Evolutionary conservation across 2,113 vertebrate species (phyloP).

Genomic region (Bungarus multicinctus): DNA sequence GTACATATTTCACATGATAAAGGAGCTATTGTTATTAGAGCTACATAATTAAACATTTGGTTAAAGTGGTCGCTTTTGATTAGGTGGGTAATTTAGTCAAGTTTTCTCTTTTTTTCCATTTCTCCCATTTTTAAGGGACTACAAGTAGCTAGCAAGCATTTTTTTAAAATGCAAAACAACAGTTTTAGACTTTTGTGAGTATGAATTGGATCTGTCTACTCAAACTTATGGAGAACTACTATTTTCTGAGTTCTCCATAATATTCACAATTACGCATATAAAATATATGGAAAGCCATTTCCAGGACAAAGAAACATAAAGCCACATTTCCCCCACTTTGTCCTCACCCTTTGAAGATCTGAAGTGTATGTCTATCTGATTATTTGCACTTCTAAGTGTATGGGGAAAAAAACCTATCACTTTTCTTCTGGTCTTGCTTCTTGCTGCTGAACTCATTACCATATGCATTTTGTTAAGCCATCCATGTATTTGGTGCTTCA

Average conservation of each 20-base stretch:
- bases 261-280: not conserved
- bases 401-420: not conserved
- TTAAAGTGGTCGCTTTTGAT: slow-evolving; percentile 41
- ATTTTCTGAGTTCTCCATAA: not conserved
- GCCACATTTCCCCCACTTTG: not conserved
- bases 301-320: not conserved
- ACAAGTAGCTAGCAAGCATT: not conserved
- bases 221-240: not conserved
- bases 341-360: not conserved
- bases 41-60: slow-evolving; percentile 29
- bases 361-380: not conserved
- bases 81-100: slow-evolving; percentile 21
- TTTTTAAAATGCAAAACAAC: not conserved
- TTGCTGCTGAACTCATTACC: not conserved
- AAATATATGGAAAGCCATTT: not conserved
- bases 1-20: slow-evolving; percentile 28
- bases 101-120: not conserved
- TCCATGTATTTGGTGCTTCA: not conserved
- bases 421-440: not conserved
- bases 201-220: not conserved
- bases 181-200: not conserved
- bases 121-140: not conserved
- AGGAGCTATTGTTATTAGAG: slow-evolving; percentile 33
- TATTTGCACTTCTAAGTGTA: not conserved
- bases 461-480: not conserved